Evolutionary conservation across 2,113 vertebrate genomes (phyloP).

Genomic region (Nycticebus coucang): DNA sequence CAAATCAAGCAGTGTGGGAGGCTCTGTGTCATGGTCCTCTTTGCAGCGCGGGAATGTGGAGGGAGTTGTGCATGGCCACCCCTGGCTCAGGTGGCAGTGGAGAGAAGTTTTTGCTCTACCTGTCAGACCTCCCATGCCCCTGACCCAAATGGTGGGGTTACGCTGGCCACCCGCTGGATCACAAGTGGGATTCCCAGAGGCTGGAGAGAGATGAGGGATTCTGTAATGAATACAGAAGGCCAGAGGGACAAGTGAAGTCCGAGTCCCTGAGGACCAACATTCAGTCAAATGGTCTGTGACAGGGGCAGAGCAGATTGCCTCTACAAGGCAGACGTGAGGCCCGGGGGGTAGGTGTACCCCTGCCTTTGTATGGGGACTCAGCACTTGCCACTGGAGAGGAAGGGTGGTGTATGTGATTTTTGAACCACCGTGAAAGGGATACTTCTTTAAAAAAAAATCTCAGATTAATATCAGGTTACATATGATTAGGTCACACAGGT

Average conservation of each 20-base stretch:
- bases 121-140: rapidly evolving
- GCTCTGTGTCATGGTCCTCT: not conserved
- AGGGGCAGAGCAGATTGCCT: not conserved
- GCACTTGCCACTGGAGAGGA: not conserved
- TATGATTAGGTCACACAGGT: no score
- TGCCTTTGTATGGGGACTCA: not conserved
- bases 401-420: not conserved
- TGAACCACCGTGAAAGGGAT: not conserved
- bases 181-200: not conserved
- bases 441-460: no score
- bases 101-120: not conserved
- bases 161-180: not conserved
- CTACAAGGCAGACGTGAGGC: not conserved
- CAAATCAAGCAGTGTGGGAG: not conserved
- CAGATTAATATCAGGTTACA: no score
- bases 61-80: not conserved
- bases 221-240: not conserved
- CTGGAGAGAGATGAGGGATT: not conserved
- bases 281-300: not conserved
- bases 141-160: not conserved
- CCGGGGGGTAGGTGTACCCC: not conserved
- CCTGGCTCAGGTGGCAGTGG: not conserved
- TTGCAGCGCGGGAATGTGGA: not conserved
- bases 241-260: not conserved
- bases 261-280: not conserved